These are phyloP conservation scores for Cacatua alba DNA, from an alignment of 2,113 vertebrate species.

Conservation along the genomic window DNA sequence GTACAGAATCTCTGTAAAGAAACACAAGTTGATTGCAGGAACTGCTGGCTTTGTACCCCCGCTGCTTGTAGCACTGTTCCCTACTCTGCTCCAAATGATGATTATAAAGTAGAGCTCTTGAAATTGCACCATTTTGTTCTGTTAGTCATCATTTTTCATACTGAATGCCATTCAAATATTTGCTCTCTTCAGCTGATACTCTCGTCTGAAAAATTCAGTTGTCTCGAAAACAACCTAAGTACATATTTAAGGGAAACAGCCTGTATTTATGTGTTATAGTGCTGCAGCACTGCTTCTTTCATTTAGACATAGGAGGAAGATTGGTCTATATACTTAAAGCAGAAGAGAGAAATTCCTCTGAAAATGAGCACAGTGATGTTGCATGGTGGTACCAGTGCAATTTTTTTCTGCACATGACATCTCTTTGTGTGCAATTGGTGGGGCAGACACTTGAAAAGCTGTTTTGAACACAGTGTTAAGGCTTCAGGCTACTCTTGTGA, in stretches of 20 bases:
- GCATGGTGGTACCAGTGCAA: neutral
- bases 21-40: conserved; percentile 1
- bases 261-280: neutral
- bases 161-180: conserved; percentile 33
- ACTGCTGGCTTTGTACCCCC: neutral
- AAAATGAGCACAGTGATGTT: neutral
- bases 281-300: neutral
- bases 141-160: neutral
- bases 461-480: neutral
- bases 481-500: neutral
- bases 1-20: neutral
- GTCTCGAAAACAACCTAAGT: conserved; percentile 29
- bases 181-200: conserved; percentile 17
- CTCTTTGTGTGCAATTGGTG: neutral
- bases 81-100: neutral
- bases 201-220: neutral
- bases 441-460: neutral
- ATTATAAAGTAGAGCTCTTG: neutral
- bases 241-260: conserved; percentile 11
- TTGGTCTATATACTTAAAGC: neutral
- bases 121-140: conserved; percentile 15
- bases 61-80: neutral
- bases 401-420: neutral
- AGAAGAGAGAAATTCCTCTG: neutral
- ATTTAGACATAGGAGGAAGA: neutral